Percentiles rank a stretch among this genome's conserved stretches.
phyloP scores from a whole-genome alignment of 2,888 invertebrate genomes.

The Caenorhabditis macrosperma region DNA sequence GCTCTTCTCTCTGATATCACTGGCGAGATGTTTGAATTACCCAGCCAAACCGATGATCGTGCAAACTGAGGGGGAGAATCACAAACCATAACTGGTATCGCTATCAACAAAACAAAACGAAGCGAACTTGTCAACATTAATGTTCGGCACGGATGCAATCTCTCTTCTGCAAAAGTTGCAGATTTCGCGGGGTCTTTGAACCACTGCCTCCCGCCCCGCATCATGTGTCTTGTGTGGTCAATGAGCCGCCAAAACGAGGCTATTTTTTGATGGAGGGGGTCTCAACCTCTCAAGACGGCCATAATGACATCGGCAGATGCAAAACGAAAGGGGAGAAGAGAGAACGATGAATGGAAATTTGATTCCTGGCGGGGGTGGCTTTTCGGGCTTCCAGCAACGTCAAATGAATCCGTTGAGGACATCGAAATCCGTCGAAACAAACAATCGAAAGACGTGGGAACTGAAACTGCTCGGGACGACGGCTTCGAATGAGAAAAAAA shows the following conservation, averaged over 20 bases:
- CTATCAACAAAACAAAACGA: constrained; percentile 13
- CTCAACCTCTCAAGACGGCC: neutral
- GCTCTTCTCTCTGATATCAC: constrained; percentile 10
- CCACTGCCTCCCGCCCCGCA: constrained; percentile 18
- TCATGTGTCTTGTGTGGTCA: constrained; percentile 44
- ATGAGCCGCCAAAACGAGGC: constrained; percentile 46
- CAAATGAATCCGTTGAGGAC: constrained; percentile 3
- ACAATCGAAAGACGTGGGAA: neutral
- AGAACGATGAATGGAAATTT: neutral
- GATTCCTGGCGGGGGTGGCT: constrained; percentile 4
- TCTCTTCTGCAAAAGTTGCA: constrained; percentile 34
- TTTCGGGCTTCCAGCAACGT: constrained; percentile 8
- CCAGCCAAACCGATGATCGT: constrained; percentile 10
- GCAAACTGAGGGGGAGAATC: constrained; percentile 12
- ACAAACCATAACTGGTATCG: constrained; percentile 8
- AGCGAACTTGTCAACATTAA: neutral
- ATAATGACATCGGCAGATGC: constrained; percentile 1
- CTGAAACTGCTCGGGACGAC: neutral
- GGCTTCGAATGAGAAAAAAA: neutral
- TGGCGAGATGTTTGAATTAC: neutral
- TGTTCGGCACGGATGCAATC: constrained; percentile 16
- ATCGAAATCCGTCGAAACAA: neutral
- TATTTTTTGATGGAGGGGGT: constrained; percentile 28
- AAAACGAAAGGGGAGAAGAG: neutral
- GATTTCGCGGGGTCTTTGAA: constrained; percentile 40